Base-by-base conservation (phyloP, 2,113 vertebrate species). In the Caranx melampygus region DNA sequence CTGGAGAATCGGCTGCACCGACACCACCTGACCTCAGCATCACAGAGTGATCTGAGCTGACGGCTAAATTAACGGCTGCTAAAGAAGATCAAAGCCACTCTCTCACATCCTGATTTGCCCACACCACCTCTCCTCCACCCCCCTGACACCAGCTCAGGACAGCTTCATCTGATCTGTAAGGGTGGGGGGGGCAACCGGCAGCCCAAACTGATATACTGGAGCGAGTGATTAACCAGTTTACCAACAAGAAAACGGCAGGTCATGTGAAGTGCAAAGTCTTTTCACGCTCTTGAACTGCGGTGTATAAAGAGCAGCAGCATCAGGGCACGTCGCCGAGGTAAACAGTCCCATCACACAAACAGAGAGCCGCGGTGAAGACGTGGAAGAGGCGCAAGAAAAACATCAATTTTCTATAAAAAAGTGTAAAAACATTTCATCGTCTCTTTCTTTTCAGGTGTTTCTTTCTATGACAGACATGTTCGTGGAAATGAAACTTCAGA, bases 71-170 rank as follows among this genome's bases (percentile, higher is more conserved):
- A 74, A 47, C 62, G 63, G 52, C 75, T 44, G 64, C 79, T 79
- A 78, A 82, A 83, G 40, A 63, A 15, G 83, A 87, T 76, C 78
- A 81, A 59, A 79, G 63, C 3, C 18, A 6, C 2, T 10, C 61
- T 62, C 63, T 9, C 58, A 54, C 45, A 9, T 33, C 40, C 35
- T 2, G 0, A 57, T 49, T 59, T 16, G 26, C 40, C 55, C 45
- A n/a, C n/a, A n/a, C n/a, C n/a, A n/a, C n/a, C n/a, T n/a, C n/a
- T n/a, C n/a, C n/a, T n/a, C n/a, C n/a, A n/a, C 21, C 45, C 6
- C 63, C 6, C 47, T 3, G 31, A 49, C 37, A 51, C 52, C 58
- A 7, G 6, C 65, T 34, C 35, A n/a, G 15, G 26, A 31, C 37
- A 49, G 68, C 59, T 67, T 75, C 67, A 63, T 14, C 2, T n/a